Percentiles rank a stretch among this genome's conserved stretches.
Evolutionary conservation across 2,888 invertebrate species (phyloP).

Genomic region (Caenorhabditis sulstoni): DNA sequence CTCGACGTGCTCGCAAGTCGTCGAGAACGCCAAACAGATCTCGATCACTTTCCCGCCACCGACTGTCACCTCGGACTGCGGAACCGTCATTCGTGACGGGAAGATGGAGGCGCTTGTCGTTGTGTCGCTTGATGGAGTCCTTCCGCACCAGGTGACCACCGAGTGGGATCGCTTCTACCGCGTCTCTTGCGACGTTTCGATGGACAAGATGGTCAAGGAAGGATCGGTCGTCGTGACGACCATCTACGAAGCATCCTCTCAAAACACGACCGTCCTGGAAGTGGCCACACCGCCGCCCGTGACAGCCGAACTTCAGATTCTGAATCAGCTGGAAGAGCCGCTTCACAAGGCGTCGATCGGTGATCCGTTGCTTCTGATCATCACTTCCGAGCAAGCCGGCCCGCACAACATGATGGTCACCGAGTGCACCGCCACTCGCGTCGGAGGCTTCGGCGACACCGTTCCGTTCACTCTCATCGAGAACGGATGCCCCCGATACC

Average conservation of each 20-base stretch:
- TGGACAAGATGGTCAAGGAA: slow-evolving; percentile 80
- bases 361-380: slow-evolving; percentile 77
- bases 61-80: slow-evolving; percentile 80
- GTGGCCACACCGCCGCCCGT: slow-evolving; percentile 80
- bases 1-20: slow-evolving; percentile 80
- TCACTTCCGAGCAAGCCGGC: slow-evolving; percentile 80
- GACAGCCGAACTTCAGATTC: slow-evolving; percentile 78
- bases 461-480: slow-evolving; percentile 81
- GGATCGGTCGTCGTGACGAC: slow-evolving; percentile 81
- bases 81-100: slow-evolving; percentile 80
- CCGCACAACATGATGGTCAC: slow-evolving; percentile 81
- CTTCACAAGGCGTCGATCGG: slow-evolving; percentile 80
- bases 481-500: slow-evolving; percentile 79
- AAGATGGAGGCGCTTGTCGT: slow-evolving; percentile 81
- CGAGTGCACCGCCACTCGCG: slow-evolving; percentile 80
- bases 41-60: slow-evolving; percentile 81
- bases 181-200: slow-evolving; percentile 80
- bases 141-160: slow-evolving; percentile 81
- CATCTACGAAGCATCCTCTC: slow-evolving; percentile 78
- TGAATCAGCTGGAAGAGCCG: slow-evolving; percentile 77
- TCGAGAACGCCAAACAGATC: slow-evolving; percentile 80
- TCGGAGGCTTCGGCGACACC: slow-evolving; percentile 80
- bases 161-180: slow-evolving; percentile 81
- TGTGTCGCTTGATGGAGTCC: slow-evolving; percentile 80
- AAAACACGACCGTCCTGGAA: slow-evolving; percentile 79